Percentiles rank a stretch among this genome's conserved stretches.
Evolutionary conservation across 2,113 vertebrate genomes (phyloP).

Genomic region (Brevimyrus niger): DNA sequence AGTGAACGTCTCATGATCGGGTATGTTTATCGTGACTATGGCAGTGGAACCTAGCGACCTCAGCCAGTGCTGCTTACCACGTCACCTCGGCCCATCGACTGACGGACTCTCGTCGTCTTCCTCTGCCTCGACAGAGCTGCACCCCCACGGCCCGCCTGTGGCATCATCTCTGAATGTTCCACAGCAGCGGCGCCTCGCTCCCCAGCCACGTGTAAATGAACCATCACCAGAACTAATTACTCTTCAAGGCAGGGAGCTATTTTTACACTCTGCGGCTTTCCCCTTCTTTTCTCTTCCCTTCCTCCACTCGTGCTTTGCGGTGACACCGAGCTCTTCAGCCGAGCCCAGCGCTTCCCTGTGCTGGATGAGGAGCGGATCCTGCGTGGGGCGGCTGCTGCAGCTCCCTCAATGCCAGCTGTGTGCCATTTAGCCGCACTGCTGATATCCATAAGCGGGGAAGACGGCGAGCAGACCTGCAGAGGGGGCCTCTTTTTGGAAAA

Average conservation of each 20-base stretch:
- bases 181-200: slow-evolving; percentile 5
- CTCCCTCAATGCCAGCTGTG: too few relatives aligned
- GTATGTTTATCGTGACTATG: not conserved
- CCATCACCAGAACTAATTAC: slow-evolving; percentile 27
- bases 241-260: slow-evolving; percentile 22
- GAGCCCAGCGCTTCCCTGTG: not conserved
- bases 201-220: slow-evolving; percentile 15
- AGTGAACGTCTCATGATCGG: not conserved
- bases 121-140: not conserved
- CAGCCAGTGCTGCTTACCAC: not conserved
- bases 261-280: slow-evolving; percentile 19
- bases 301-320: not conserved
- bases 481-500: not conserved
- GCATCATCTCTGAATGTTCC: not conserved
- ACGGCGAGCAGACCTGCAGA: not conserved
- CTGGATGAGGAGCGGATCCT: not conserved
- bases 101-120: not conserved
- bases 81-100: not conserved
- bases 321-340: not conserved
- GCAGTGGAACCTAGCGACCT: not conserved
- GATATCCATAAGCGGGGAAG: not conserved
- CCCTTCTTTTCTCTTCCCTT: not conserved
- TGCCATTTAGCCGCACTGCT: not conserved
- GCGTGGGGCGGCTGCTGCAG: not conserved
- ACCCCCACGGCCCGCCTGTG: not conserved